These are phyloP conservation scores for Scrobipalpa atriplicella DNA, from an alignment of 2,888 invertebrate species.

Conservation along the genomic window DNA sequence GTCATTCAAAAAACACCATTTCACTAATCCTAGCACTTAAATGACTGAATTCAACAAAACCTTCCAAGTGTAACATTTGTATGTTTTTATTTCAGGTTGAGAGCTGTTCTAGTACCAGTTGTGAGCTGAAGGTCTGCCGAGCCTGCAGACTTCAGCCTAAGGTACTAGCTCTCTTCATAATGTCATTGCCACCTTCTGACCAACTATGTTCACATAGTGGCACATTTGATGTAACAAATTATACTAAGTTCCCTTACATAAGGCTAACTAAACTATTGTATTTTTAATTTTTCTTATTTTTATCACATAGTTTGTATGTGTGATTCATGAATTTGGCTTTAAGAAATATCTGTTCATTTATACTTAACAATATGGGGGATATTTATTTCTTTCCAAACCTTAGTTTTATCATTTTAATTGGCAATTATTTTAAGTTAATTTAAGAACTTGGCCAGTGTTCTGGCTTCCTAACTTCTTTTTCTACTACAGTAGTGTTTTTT, in stretches of 20 bases:
- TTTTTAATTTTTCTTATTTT: constrained; percentile 39
- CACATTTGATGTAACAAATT: constrained; percentile 71
- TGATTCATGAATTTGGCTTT: constrained; percentile 33
- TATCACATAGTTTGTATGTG: constrained; percentile 34
- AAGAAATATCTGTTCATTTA: constrained; percentile 15
- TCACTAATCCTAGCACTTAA: not conserved
- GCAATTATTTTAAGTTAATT: constrained; percentile 20
- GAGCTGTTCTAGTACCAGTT: constrained; percentile 59
- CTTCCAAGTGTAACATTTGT: not conserved
- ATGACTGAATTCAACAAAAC: too few species aligned
- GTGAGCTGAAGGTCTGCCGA: constrained; percentile 68
- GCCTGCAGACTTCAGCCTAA: constrained; percentile 67
- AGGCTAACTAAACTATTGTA: constrained; percentile 50
- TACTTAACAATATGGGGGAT: constrained; percentile 13
- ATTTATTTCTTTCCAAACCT: constrained; percentile 4
- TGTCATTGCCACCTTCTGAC: constrained; percentile 65
- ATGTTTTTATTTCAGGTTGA: constrained; percentile 53
- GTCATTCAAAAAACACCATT: too few species aligned
- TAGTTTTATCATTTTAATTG: constrained; percentile 17
- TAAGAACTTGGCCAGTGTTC: constrained; percentile 1
- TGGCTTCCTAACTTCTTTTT: constrained; percentile 12
- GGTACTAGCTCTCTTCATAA: constrained; percentile 69
- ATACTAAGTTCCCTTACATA: constrained; percentile 54
- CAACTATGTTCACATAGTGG: constrained; percentile 77
- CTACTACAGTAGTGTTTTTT: constrained; percentile 9